phyloP scores from a whole-genome alignment of 2,888 invertebrate species.

The Pyrochroa serraticornis region DNA sequence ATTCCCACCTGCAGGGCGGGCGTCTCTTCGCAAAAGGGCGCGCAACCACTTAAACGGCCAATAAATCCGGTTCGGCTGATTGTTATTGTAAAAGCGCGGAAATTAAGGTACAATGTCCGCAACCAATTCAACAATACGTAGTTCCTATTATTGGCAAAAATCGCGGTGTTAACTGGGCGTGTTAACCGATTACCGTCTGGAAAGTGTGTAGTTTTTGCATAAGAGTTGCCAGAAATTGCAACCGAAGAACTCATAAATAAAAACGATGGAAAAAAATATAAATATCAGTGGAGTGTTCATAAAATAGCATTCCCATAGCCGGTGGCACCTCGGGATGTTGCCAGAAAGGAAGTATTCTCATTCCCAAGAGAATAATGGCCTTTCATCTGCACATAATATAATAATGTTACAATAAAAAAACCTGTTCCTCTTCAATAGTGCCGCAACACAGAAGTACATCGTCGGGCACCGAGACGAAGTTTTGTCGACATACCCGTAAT shows the following conservation, averaged over 20 bases:
- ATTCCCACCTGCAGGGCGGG: neutral
- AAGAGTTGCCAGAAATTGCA: too few species aligned
- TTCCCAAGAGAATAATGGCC: constrained; percentile 44
- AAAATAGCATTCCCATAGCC: constrained; percentile 14
- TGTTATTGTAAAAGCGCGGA: too few species aligned
- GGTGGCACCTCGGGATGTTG: constrained; percentile 14
- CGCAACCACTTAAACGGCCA: too few species aligned
- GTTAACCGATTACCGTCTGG: too few species aligned
- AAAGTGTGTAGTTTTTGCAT: too few species aligned
- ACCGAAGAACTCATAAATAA: constrained; percentile 11
- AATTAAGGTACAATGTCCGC: too few species aligned
- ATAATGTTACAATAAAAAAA: constrained; percentile 42
- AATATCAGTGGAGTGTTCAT: constrained; percentile 11
- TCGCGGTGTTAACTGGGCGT: constrained; percentile 1
- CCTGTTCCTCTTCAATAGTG: constrained; percentile 33
- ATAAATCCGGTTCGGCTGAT: too few species aligned
- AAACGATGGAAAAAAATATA: constrained; percentile 3
- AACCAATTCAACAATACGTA: too few species aligned
- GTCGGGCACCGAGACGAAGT: constrained; percentile 14
- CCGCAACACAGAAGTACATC: constrained; percentile 9
- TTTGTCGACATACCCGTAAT: constrained; percentile 16
- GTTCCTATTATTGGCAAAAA: neutral
- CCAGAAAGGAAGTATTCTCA: constrained; percentile 37
- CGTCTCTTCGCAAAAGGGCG: too few species aligned
- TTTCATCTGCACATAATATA: constrained; percentile 43